Conservation (phyloP, 2,113 vertebrate genomes). For the Condylura cristata region DNA sequence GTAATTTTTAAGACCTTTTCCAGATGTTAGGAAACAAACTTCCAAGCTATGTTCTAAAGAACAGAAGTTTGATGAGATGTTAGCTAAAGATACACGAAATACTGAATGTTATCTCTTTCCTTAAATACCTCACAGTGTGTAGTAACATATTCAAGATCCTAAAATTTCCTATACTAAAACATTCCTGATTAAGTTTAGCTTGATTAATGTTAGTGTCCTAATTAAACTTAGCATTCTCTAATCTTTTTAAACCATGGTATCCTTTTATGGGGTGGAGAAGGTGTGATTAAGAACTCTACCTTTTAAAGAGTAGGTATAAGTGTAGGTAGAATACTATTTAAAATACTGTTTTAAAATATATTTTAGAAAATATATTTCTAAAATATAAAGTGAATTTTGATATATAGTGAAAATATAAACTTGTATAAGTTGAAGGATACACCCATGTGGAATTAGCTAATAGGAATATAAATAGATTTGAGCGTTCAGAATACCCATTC, state of each 20-base stretch:
- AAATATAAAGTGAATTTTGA: background rate
- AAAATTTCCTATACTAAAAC: background rate
- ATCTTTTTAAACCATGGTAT: background rate
- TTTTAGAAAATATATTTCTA: too few species aligned
- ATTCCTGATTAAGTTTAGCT: background rate
- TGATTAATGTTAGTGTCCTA: background rate
- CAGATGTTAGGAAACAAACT: background rate
- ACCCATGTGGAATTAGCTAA: background rate
- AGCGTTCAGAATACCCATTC: background rate
- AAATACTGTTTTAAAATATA: background rate
- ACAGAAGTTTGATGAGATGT: conserved; percentile 31
- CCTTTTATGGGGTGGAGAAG: background rate
- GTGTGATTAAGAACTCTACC: background rate
- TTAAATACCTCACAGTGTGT: conserved; percentile 29
- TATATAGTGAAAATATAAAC: background rate
- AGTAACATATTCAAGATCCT: conserved; percentile 24
- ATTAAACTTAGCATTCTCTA: background rate
- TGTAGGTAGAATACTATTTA: background rate
- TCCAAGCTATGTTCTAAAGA: background rate
- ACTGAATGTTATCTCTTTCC: background rate
- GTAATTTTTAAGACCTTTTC: background rate
- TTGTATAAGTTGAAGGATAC: background rate
- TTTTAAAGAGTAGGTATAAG: background rate
- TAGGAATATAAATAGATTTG: background rate
- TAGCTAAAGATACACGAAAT: background rate